Percentiles rank a stretch among this genome's conserved stretches.
Evolutionary conservation across 2,888 invertebrate genomes (phyloP).

Genomic region (Cheilosia urbana): DNA sequence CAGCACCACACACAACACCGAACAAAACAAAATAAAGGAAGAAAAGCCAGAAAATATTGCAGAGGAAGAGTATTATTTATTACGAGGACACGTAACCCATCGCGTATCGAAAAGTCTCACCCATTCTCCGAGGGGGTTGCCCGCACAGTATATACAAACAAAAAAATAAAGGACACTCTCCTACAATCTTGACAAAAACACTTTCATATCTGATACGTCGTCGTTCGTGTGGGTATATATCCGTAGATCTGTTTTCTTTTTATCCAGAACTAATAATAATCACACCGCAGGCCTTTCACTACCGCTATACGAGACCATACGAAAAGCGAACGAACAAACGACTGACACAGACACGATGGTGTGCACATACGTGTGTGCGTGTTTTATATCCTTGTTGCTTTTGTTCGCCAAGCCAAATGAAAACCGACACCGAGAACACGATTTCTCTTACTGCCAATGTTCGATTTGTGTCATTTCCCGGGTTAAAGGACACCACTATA

Average conservation of each 20-base stretch:
- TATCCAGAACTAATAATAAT: constrained; percentile 60
- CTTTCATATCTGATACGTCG: constrained; percentile 39
- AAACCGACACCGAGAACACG: constrained; percentile 13
- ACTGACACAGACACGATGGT: too few relatives aligned
- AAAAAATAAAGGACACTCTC: constrained; percentile 4
- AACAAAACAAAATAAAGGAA: constrained; percentile 22
- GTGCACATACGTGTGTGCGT: not conserved
- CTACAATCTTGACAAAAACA: constrained; percentile 25
- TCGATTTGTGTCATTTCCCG: constrained; percentile 2
- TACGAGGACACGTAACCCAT: constrained; percentile 70
- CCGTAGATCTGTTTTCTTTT: constrained; percentile 15
- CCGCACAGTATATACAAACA: constrained; percentile 2
- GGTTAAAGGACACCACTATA: not conserved
- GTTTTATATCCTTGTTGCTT: constrained; percentile 59
- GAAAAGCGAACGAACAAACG: constrained; percentile 5
- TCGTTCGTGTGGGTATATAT: constrained; percentile 1
- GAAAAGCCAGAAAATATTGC: not conserved
- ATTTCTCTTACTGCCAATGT: constrained; percentile 4
- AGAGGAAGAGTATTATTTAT: constrained; percentile 54
- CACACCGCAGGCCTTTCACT: constrained; percentile 36
- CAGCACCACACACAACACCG: constrained; percentile 4
- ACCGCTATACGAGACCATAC: not conserved
- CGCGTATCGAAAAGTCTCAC: constrained; percentile 69
- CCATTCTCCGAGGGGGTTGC: constrained; percentile 56
- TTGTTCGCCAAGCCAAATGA: constrained; percentile 15